Base-by-base conservation (phyloP, 2,113 vertebrate genomes). In the Theropithecus gelada region DNA sequence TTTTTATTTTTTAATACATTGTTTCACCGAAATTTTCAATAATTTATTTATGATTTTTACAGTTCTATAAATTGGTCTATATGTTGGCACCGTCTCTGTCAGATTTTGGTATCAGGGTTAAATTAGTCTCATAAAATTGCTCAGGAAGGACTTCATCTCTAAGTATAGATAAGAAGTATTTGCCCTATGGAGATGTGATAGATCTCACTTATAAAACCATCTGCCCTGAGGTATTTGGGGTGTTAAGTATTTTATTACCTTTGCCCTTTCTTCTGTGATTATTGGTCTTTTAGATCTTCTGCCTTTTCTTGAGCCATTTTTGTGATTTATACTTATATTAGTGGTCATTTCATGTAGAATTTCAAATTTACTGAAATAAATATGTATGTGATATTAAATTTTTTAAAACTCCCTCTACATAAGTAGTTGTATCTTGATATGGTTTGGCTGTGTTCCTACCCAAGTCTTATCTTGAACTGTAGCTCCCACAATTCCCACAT, bases 91-190 rank as follows among this genome's bases (percentile, higher is more conserved):
- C 57, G 8, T 90, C 61, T 95, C 93, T 90, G 30, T 94, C 13
- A 89, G 88, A 81, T 95, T 90, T 95, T 95, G 80, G 45, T 50
- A 90, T 96, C 85, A 88, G n/a, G 12, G 45, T 38, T 94, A 95
- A 88, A 32, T 66, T 38, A 81, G n/a, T 93, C 75, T 90, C 84
- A 92, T 72, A 81, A 97, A 90, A 96, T 87, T 89, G 76, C 84
- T 92, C 52, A 48, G n/a, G 14, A 91, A 90, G 22, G 45, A 61
- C 38, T 95, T 96, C 87, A 89, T 92, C 55, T 89, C 30, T 95
- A 92, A 87, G 48, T 45, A 80, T 20, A 97, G 73, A 83, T 80
- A 90, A 96, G 76, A 92, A 84, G 61, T 92, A 94, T 76, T 94
- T 90, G 27, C 52, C 14, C 38, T 96, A 75, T 82, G 55, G 59